Conservation (phyloP, 2,113 vertebrate genomes). For the Centrocercus urophasianus region DNA sequence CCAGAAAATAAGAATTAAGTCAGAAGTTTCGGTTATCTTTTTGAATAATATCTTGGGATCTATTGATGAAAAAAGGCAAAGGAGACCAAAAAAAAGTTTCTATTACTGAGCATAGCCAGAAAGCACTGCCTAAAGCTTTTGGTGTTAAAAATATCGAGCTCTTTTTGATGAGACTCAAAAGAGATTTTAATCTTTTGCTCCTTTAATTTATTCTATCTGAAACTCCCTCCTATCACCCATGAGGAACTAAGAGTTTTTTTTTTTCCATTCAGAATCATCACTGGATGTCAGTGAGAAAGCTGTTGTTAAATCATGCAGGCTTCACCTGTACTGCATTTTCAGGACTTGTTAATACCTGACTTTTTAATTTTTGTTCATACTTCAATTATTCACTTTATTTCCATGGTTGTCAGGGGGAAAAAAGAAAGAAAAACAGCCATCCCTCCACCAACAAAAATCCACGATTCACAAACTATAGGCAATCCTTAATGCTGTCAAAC, state of each 20-base stretch:
- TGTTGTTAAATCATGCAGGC: not conserved
- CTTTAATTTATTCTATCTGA: constrained; percentile 30
- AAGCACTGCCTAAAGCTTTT: not conserved
- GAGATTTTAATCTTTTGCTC: not conserved
- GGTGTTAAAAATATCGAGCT: not conserved
- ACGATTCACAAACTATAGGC: not conserved
- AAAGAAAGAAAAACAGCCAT: not conserved
- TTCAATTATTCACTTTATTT: not conserved
- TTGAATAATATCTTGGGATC: not conserved
- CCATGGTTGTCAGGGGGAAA: not conserved
- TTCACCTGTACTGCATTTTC: not conserved
- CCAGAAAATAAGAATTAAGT: not conserved
- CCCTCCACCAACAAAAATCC: not conserved
- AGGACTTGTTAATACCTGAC: constrained; percentile 4
- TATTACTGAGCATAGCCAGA: not conserved
- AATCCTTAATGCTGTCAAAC: not conserved
- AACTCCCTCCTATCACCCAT: not conserved
- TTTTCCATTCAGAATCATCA: not conserved
- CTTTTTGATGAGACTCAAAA: not conserved
- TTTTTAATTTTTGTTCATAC: not conserved
- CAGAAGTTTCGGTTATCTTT: not conserved
- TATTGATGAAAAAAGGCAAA: not conserved
- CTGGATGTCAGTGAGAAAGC: not conserved
- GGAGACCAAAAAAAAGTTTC: not conserved
- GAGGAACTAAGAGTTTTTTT: not conserved